These are phyloP conservation scores for Montifringilla adamsi DNA, from an alignment of 2,113 vertebrate species.

Conservation along the genomic window DNA sequence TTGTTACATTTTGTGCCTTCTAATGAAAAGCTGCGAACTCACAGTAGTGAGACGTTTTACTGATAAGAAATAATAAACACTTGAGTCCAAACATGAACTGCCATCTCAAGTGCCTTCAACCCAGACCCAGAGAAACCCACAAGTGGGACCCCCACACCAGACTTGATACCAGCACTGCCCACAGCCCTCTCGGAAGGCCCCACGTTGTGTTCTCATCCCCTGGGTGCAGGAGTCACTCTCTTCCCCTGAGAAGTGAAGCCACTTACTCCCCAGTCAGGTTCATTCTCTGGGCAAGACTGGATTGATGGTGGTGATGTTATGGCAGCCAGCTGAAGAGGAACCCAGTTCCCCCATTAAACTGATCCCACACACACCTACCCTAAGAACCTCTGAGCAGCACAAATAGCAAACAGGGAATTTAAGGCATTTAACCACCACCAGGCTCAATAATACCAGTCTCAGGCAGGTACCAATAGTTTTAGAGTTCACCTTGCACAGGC, in stretches of 20 bases:
- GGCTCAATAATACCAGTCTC: rapidly evolving
- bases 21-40: too few relatives aligned
- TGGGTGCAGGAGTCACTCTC: rapidly evolving
- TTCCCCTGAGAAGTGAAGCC: not conserved
- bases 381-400: not conserved
- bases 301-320: rapidly evolving
- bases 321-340: not conserved
- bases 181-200: rapidly evolving
- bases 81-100: too few relatives aligned
- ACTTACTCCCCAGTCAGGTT: not conserved
- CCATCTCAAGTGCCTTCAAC: too few relatives aligned
- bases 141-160: too few relatives aligned
- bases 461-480: rapidly evolving
- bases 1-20: too few relatives aligned
- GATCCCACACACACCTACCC: not conserved
- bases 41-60: too few relatives aligned
- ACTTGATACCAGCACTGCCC: rapidly evolving
- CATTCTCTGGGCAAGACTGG: not conserved
- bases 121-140: too few relatives aligned
- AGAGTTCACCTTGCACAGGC: not conserved
- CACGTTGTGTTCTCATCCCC: rapidly evolving
- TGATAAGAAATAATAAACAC: too few relatives aligned
- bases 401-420: not conserved
- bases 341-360: not conserved
- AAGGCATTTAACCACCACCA: not conserved